Evolutionary conservation across 2,797 vertebrate species (phyloP).

Genomic region (Nasua narica): DNA sequence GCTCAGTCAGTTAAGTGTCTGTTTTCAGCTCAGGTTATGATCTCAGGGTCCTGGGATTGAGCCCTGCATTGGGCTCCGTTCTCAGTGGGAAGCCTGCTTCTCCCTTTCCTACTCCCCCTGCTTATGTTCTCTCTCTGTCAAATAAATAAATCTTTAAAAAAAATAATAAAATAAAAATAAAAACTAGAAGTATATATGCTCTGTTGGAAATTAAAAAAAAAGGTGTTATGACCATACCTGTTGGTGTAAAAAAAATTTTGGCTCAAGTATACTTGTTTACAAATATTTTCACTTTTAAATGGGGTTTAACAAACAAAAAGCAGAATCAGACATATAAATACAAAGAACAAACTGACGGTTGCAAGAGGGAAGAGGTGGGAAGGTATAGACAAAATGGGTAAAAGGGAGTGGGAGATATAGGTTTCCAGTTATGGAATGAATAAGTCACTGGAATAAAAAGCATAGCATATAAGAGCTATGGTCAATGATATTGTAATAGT

Average conservation of each 20-base stretch:
- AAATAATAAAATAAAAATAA: background rate
- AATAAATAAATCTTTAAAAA: too few species aligned
- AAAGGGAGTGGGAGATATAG: background rate
- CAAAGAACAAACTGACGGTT: background rate
- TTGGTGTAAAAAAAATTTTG: background rate
- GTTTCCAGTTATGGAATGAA: background rate
- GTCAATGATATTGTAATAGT: background rate
- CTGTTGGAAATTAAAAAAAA: background rate
- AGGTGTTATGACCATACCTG: background rate
- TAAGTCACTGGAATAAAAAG: background rate
- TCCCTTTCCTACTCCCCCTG: too few species aligned
- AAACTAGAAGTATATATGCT: background rate
- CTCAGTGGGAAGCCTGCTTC: too few species aligned
- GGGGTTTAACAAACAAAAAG: background rate
- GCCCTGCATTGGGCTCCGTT: too few species aligned
- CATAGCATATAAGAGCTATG: background rate
- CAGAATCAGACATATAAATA: background rate
- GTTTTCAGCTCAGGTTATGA: too few species aligned
- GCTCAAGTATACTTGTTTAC: conserved; percentile 16
- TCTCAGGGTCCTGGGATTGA: too few species aligned
- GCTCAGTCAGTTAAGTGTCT: too few species aligned
- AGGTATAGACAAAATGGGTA: background rate
- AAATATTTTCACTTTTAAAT: conserved; percentile 46
- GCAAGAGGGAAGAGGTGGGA: background rate
- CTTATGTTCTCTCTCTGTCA: too few species aligned